Conservation (phyloP, 1,140 invertebrate species). For the Carcinoscorpius rotundicauda region DNA sequence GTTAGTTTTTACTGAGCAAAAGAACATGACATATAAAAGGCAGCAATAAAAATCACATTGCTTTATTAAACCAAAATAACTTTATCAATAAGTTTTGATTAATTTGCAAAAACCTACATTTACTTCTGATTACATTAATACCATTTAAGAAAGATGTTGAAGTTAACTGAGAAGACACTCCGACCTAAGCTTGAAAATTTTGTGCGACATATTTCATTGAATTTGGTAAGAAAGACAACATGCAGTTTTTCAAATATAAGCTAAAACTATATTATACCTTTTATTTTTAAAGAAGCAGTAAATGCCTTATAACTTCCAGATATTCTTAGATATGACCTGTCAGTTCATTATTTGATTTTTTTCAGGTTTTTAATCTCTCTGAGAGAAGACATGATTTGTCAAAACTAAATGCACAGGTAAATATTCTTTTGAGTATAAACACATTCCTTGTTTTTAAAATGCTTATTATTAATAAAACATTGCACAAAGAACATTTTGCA, state of each 20-base stretch:
- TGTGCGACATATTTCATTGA: no score
- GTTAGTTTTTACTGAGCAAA: no score
- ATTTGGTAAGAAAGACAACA: neutral
- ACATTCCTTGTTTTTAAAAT: neutral
- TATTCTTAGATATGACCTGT: neutral
- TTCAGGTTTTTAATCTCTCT: constrained; percentile 76
- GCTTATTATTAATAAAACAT: neutral
- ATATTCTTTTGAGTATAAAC: neutral
- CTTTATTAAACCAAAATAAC: no score
- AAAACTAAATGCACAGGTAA: constrained; percentile 34
- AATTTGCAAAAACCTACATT: no score
- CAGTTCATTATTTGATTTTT: constrained; percentile 18
- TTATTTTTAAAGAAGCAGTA: neutral
- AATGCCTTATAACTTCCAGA: neutral
- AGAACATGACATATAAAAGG: no score
- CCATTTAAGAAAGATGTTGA: no score
- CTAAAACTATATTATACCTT: neutral
- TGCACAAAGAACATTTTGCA: neutral
- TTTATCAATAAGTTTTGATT: no score
- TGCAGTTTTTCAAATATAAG: neutral
- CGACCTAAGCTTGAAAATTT: neutral
- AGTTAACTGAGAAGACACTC: neutral
- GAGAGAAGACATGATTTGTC: constrained; percentile 51
- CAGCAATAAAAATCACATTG: no score
- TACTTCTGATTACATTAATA: no score